These are phyloP conservation scores for Hydractinia symbiolongicarpus DNA, from an alignment of 30 jellyfish, hydroid and myxozoan species.

Conservation along the genomic window DNA sequence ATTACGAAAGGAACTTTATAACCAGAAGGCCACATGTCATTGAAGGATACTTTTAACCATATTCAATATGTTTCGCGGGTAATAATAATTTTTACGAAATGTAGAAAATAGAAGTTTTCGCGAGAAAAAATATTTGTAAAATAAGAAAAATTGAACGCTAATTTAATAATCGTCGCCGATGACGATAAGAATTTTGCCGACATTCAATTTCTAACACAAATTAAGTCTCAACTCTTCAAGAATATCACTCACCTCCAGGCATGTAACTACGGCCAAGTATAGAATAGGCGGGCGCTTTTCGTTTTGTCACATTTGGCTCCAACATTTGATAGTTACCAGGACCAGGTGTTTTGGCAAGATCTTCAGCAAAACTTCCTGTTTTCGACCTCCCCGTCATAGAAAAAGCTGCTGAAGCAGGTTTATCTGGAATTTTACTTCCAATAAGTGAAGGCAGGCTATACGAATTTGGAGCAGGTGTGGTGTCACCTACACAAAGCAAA, in stretches of 20 bases:
- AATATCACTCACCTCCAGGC: constrained; percentile 93
- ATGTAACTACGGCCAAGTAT: constrained; percentile 84
- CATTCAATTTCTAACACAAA: too few species aligned
- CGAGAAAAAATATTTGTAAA: too few species aligned
- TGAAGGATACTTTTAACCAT: too few species aligned
- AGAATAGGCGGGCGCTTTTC: constrained; percentile 89
- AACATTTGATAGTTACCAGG: constrained; percentile 89
- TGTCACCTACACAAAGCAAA: constrained; percentile 59
- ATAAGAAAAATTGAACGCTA: too few species aligned
- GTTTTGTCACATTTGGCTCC: constrained; percentile 67
- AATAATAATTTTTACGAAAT: too few species aligned
- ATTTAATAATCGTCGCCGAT: too few species aligned
- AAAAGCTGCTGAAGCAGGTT: constrained; percentile 95
- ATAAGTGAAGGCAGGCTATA: constrained; percentile 76
- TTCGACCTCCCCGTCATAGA: constrained; percentile 98
- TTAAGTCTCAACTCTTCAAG: too few species aligned
- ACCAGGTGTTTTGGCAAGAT: constrained; percentile 98
- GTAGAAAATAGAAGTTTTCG: too few species aligned
- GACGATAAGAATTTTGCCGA: too few species aligned
- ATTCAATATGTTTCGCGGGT: too few species aligned
- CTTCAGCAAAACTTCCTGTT: constrained; percentile 97
- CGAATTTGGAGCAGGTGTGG: constrained; percentile 93
- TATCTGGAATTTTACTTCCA: constrained; percentile 83
- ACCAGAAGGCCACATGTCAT: too few species aligned
- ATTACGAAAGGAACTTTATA: too few species aligned